A percentile compares a stretch with the other conserved stretches of the same genome.
Evolutionary conservation across 2,888 invertebrate species (phyloP).

Genomic region (Archaeoteleia sp.): DNA sequence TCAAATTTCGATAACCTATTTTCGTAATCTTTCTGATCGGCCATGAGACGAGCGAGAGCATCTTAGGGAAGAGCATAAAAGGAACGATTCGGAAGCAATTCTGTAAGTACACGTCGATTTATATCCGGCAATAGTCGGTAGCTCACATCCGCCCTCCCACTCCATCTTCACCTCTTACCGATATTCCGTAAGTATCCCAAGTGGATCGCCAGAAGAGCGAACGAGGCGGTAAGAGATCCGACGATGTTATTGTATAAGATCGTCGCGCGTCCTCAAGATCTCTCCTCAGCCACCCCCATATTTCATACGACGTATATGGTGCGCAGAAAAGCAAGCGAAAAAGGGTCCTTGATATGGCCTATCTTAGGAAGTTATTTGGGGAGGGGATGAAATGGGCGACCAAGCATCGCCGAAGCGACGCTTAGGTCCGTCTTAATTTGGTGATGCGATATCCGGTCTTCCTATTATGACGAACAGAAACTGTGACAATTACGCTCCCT

Average conservation of each 20-base stretch:
- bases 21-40: slow-evolving; percentile 7
- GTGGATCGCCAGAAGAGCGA: slow-evolving; percentile 31
- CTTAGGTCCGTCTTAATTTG: slow-evolving; percentile 4
- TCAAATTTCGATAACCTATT: not conserved
- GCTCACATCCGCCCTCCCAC: slow-evolving; percentile 59
- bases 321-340: slow-evolving; percentile 55
- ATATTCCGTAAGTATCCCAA: slow-evolving; percentile 21
- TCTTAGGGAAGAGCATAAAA: slow-evolving; percentile 63
- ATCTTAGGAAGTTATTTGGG: slow-evolving; percentile 64
- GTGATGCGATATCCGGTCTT: too few species aligned
- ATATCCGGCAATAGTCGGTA: slow-evolving; percentile 69
- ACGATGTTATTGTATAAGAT: slow-evolving; percentile 65
- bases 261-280: slow-evolving; percentile 53
- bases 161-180: slow-evolving; percentile 20
- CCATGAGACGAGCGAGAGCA: slow-evolving; percentile 9
- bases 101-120: slow-evolving; percentile 73
- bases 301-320: slow-evolving; percentile 57
- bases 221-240: slow-evolving; percentile 54
- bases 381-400: slow-evolving; percentile 59
- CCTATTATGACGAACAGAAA: too few species aligned
- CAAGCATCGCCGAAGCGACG: slow-evolving; percentile 55
- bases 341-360: slow-evolving; percentile 59
- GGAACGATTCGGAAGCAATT: slow-evolving; percentile 72
- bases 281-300: slow-evolving; percentile 53
- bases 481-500: too few species aligned